Percentiles rank a stretch among this genome's conserved stretches.
These are phyloP conservation scores for Xenops minutus DNA, from an alignment of 2,797 vertebrate genomes.

Conservation along the genomic window DNA sequence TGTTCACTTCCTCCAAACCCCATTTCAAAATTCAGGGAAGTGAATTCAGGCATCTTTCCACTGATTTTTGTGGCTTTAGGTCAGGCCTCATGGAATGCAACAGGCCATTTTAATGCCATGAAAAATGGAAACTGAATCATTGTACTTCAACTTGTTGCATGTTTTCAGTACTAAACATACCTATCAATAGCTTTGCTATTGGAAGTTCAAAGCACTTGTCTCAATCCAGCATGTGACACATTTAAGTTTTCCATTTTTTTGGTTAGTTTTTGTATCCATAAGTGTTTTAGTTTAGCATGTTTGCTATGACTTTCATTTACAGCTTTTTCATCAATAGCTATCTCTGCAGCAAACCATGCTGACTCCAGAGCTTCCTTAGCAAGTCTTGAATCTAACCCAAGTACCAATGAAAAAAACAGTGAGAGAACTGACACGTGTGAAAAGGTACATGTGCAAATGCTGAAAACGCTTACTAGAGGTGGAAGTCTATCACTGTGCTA, in stretches of 20 bases:
- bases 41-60: background rate
- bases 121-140: background rate
- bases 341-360: constrained; percentile 92
- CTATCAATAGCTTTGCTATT: background rate
- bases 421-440: constrained; percentile 95
- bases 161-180: background rate
- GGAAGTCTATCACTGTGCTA: background rate
- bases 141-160: constrained; percentile 8
- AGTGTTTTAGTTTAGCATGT: constrained; percentile 72
- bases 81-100: background rate
- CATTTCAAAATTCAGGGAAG: background rate
- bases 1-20: background rate
- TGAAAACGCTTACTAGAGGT: background rate
- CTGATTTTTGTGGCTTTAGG: background rate
- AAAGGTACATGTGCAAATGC: constrained; percentile 80
- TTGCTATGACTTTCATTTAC: constrained; percentile 78
- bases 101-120: background rate
- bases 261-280: constrained; percentile 56
- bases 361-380: constrained; percentile 95
- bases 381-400: constrained; percentile 96
- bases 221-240: background rate
- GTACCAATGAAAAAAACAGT: constrained; percentile 92
- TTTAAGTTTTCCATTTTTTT: constrained; percentile 55
- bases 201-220: background rate
- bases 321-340: constrained; percentile 96